Base-by-base conservation (phyloP, 2,113 vertebrate genomes). In the Albula glossodonta region DNA sequence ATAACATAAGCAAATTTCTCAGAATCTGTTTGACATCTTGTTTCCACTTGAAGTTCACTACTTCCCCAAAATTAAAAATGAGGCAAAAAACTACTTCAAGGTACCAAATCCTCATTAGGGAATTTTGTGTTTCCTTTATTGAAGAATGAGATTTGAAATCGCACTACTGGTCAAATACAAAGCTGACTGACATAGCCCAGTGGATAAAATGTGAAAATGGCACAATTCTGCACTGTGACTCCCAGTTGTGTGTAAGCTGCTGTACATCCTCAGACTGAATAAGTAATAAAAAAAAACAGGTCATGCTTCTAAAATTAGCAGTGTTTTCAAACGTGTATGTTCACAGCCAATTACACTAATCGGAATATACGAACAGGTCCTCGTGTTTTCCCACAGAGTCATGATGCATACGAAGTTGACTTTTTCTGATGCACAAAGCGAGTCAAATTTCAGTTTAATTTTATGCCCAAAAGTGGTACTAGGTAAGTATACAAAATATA, bases 141-240 rank as follows among this genome's bases (percentile, higher is more conserved):
- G 3, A 60, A 15, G 2, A 60, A 60, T 41, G 31, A 41, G 31
- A 41, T 41, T 41, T 41, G 31, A 41, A 41, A 41, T 41, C 1
- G 1, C 31, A 41, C 56, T 17, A 70, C 63, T n/a, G 22, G 19
- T 17, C 70, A 74, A 74, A 31, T n/a, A 74, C 2, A 74, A 74
- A 74, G 22, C 7, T 3, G 22, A 83, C 95, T 95, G 31, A 41
- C 1, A 66, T 7, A 66, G 60, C 17, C 60, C 7, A 19, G 15
- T 5, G 7, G 60, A 19, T 22, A 66, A 66, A 66, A 66, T 41
- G 60, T 66, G 60, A 66, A 66, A 66, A 66, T 66, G 17, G 60
- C 31, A 41, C 31, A 41, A 41, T 41, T 41, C 31, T 41, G 22
- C 22, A 66, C 22, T 66, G 19, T 66, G 2, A 66, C 7, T 66